Conservation (phyloP, 2,113 vertebrate genomes). For the Crotophaga sulcirostris region DNA sequence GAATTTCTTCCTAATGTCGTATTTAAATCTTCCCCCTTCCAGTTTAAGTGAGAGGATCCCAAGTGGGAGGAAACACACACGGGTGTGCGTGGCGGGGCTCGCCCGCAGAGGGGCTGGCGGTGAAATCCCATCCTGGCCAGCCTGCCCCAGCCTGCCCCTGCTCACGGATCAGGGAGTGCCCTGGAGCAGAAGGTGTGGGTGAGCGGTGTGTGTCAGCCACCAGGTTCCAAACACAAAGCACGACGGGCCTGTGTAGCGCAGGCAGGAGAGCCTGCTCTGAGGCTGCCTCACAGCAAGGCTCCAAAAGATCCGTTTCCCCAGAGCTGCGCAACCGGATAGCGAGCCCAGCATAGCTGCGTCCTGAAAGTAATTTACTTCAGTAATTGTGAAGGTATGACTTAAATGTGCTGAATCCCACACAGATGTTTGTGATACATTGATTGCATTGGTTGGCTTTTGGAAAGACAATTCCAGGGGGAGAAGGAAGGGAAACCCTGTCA, state of each 20-base stretch:
- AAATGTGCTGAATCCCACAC: background rate
- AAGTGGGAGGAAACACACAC: accelerated
- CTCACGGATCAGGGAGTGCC: no score
- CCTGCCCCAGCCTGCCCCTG: no score
- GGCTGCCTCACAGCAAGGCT: background rate
- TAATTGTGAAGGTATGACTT: background rate
- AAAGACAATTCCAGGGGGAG: background rate
- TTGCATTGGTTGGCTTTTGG: background rate
- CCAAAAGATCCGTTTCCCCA: background rate
- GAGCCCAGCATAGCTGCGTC: background rate
- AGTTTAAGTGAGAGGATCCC: no score
- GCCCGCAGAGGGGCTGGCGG: background rate
- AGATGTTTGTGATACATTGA: background rate
- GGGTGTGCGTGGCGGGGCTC: no score
- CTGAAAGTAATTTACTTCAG: background rate
- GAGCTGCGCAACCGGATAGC: background rate
- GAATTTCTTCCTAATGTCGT: no score
- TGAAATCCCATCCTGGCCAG: accelerated
- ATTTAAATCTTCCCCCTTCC: no score
- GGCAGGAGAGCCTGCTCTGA: background rate
- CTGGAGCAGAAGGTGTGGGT: no score
- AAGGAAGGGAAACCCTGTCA: background rate
- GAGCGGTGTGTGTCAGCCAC: background rate
- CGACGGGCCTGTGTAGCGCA: accelerated
- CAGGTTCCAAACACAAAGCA: background rate